These are phyloP conservation scores for Eledone cirrhosa DNA, from an alignment of 2,888 invertebrate genomes.

Conservation along the genomic window DNA sequence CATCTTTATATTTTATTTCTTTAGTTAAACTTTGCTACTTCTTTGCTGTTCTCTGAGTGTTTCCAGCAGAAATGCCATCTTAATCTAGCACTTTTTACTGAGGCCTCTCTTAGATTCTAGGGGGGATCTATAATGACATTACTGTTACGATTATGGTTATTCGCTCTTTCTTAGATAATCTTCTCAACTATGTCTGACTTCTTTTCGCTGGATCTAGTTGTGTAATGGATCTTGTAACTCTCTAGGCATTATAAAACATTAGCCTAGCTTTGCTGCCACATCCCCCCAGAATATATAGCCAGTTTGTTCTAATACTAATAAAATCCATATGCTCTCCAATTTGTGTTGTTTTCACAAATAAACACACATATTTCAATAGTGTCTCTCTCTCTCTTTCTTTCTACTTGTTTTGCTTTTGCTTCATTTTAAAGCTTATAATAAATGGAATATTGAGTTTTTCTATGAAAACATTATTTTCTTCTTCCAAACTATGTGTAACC, in stretches of 20 bases:
- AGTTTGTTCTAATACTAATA: not conserved
- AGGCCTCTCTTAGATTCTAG: too few relatives aligned
- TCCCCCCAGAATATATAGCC: not conserved
- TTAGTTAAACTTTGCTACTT: not conserved
- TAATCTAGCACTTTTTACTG: too few relatives aligned
- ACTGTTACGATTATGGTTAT: not conserved
- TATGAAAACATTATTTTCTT: too few relatives aligned
- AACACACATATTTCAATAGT: not conserved
- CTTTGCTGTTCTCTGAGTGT: not conserved
- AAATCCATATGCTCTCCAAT: constrained; percentile 4
- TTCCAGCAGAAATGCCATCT: not conserved
- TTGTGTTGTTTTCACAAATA: constrained; percentile 9
- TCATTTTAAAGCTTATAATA: not conserved
- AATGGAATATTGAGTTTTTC: too few relatives aligned
- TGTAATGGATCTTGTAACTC: not conserved
- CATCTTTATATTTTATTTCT: not conserved
- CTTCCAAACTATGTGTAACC: not conserved
- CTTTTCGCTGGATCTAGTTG: not conserved
- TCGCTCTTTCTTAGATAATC: not conserved
- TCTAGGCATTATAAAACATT: not conserved
- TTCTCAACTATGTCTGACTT: too few relatives aligned
- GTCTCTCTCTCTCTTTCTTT: not conserved
- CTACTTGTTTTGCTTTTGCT: not conserved
- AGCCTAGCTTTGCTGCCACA: not conserved
- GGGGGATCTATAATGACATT: too few relatives aligned